phyloP scores from a whole-genome alignment of 1,140 invertebrate genomes.

The Proales similis region DNA sequence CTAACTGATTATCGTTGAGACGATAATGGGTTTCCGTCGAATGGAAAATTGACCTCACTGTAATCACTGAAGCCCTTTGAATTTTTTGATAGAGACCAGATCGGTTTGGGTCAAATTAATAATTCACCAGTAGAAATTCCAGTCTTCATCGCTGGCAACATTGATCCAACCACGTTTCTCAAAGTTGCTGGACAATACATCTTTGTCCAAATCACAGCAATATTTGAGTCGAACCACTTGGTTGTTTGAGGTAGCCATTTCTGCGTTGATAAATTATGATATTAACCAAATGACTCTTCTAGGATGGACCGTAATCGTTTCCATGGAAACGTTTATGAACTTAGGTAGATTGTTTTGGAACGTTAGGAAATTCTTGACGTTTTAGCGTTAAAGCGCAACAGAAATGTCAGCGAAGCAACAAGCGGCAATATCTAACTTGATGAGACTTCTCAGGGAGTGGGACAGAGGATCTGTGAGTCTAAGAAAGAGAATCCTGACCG shows the following conservation, averaged over 20 bases:
- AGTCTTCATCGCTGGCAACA: slow-evolving; percentile 83
- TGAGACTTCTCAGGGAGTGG: slow-evolving; percentile 50
- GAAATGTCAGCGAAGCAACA: slow-evolving; percentile 52
- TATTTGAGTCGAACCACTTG: slow-evolving; percentile 54
- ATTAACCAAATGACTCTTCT: not conserved
- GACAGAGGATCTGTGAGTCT: slow-evolving; percentile 49
- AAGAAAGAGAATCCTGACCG: slow-evolving; percentile 46
- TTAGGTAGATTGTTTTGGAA: slow-evolving; percentile 8
- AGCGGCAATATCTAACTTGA: slow-evolving; percentile 47
- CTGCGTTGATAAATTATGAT: not conserved
- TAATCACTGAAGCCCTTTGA: slow-evolving; percentile 72
- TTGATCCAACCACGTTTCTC: slow-evolving; percentile 83
- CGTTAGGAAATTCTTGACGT: slow-evolving; percentile 5
- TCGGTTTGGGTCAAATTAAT: slow-evolving; percentile 15
- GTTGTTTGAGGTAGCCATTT: slow-evolving; percentile 17
- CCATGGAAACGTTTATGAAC: slow-evolving; percentile 14
- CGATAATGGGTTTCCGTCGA: slow-evolving; percentile 76
- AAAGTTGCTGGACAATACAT: slow-evolving; percentile 85
- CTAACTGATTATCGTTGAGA: slow-evolving; percentile 83
- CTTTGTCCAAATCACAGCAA: slow-evolving; percentile 86
- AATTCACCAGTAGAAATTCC: slow-evolving; percentile 81
- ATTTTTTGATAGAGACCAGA: slow-evolving; percentile 38
- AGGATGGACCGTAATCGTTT: not conserved
- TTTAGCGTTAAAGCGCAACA: not conserved
- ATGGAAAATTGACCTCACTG: slow-evolving; percentile 79